Percentiles rank a stretch among this genome's conserved stretches.
These are phyloP conservation scores for Connochaetes taurinus DNA, from an alignment of 2,113 vertebrate species.

Conservation along the genomic window DNA sequence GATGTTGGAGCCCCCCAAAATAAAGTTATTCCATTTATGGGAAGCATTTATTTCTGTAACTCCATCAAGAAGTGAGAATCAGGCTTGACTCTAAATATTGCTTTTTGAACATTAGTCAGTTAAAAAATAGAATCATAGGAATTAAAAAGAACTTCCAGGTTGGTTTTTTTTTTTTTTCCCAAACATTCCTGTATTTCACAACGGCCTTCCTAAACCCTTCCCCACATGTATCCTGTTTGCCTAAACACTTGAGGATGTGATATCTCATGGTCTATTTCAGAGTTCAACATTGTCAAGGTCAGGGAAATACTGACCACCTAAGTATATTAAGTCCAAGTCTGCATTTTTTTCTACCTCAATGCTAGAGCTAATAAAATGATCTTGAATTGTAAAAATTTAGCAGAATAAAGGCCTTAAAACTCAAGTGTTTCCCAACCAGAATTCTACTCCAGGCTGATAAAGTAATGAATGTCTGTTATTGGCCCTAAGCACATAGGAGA, in stretches of 20 bases:
- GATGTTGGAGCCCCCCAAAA: background rate
- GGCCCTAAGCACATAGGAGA: background rate
- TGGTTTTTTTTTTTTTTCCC: background rate
- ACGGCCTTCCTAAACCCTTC: background rate
- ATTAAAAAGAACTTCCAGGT: background rate
- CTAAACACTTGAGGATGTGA: background rate
- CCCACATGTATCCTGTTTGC: background rate
- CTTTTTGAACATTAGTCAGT: background rate
- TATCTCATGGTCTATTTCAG: background rate
- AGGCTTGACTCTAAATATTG: slow-evolving; percentile 29
- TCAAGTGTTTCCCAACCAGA: background rate
- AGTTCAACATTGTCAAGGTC: background rate
- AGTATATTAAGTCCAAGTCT: background rate
- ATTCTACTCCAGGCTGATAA: background rate
- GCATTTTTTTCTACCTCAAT: background rate
- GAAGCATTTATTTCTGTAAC: background rate
- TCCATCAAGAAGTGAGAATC: slow-evolving; percentile 36
- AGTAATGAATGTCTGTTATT: background rate
- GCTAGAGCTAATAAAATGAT: background rate
- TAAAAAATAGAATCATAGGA: slow-evolving; percentile 21
- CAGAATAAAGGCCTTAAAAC: background rate
- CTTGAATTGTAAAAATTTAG: background rate
- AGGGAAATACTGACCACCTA: background rate
- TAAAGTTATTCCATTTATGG: background rate
- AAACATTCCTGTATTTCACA: background rate